phyloP scores from a whole-genome alignment of 2,888 invertebrate species.

The Dexiosoma caninum region DNA sequence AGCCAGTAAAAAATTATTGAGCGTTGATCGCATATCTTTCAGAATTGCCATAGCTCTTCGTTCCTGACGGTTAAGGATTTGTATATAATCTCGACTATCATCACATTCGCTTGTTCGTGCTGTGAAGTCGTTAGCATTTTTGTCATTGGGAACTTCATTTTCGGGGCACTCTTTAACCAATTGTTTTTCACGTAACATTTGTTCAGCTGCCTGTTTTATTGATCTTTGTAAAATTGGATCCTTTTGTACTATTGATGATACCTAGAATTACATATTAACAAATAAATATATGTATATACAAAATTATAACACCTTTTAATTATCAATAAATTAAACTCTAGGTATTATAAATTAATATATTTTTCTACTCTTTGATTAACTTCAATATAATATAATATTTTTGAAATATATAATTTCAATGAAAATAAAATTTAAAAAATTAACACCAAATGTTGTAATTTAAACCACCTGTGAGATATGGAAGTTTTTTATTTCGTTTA shows the following conservation, averaged over 20 bases:
- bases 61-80: slow-evolving; percentile 81
- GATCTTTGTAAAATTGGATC: slow-evolving; percentile 85
- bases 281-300: too few species aligned
- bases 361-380: too few species aligned
- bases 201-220: slow-evolving; percentile 84
- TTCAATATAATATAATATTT: too few species aligned
- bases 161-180: slow-evolving; percentile 64
- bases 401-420: too few species aligned
- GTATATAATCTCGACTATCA: slow-evolving; percentile 73
- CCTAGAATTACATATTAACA: too few species aligned
- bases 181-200: slow-evolving; percentile 79
- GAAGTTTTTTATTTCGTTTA: too few species aligned
- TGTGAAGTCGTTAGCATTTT: background rate
- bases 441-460: too few species aligned
- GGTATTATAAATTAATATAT: too few species aligned
- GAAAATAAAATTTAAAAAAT: too few species aligned
- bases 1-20: slow-evolving; percentile 85
- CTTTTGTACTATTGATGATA: slow-evolving; percentile 79
- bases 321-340: too few species aligned
- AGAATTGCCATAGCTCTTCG: slow-evolving; percentile 84
- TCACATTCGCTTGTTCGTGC: slow-evolving; percentile 3
- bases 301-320: too few species aligned
- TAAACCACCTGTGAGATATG: too few species aligned
- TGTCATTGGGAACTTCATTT: slow-evolving; percentile 37
- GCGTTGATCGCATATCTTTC: slow-evolving; percentile 87